These are phyloP conservation scores for Drosophila affinis DNA, from an alignment of 2,888 invertebrate genomes.

Conservation along the genomic window DNA sequence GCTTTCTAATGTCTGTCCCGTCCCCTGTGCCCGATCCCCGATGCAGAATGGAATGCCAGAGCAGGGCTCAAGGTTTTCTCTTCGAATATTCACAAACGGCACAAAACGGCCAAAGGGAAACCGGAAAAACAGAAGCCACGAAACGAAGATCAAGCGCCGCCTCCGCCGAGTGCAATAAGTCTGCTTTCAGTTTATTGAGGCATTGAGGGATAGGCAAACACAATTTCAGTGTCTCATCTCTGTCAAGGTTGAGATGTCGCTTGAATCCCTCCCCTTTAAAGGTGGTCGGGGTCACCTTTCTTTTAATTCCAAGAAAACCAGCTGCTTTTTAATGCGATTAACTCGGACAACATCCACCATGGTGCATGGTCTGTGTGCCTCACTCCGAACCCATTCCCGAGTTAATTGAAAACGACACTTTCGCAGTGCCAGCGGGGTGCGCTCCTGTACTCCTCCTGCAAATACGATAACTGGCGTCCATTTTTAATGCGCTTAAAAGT, in stretches of 20 bases:
- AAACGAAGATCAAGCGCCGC: background rate
- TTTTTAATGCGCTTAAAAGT: constrained; percentile 74
- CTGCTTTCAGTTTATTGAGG: constrained; percentile 18
- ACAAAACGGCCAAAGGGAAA: background rate
- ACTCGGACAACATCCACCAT: constrained; percentile 12
- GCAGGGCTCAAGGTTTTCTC: constrained; percentile 22
- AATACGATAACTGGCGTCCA: constrained; percentile 41
- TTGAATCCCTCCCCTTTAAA: background rate
- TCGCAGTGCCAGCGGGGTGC: constrained; percentile 27
- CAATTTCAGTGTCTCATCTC: background rate
- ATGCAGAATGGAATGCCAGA: constrained; percentile 51
- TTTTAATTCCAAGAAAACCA: constrained; percentile 5
- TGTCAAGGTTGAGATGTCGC: background rate
- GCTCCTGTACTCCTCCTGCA: background rate
- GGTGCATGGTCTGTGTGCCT: background rate
- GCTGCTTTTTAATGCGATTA: constrained; percentile 42
- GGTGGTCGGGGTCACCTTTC: constrained; percentile 7
- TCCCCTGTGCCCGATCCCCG: background rate
- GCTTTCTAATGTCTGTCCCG: constrained; percentile 57
- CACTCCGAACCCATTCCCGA: constrained; percentile 17
- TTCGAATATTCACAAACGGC: constrained; percentile 7
- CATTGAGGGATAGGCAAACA: constrained; percentile 30
- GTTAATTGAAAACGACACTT: constrained; percentile 54
- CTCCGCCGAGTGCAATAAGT: constrained; percentile 22
- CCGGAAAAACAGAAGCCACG: background rate